phyloP scores from a whole-genome alignment of 1,140 invertebrate species.

The Sycophaga agraensis region DNA sequence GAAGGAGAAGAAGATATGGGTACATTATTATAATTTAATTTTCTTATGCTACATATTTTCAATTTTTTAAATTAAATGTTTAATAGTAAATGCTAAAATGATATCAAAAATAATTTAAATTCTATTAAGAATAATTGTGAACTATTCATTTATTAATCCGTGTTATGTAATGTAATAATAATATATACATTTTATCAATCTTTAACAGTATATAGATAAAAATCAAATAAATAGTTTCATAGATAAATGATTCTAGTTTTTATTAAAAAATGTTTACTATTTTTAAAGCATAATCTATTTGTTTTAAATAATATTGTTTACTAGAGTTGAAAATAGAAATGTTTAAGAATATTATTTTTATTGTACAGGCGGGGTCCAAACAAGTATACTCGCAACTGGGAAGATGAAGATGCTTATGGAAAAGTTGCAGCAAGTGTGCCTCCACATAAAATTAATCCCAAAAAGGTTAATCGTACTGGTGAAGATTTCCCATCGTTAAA shows the following conservation, averaged over 20 bases:
- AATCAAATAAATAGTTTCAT: no score
- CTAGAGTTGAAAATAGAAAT: no score
- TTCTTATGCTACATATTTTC: background rate
- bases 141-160: constrained; percentile 13
- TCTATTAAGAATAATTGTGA: constrained; percentile 4
- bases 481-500: constrained; percentile 55
- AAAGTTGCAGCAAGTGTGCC: constrained; percentile 48
- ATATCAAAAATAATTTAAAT: no score
- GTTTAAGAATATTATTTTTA: constrained; percentile 7
- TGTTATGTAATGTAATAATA: no score
- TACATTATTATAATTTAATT: constrained; percentile 48
- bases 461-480: constrained; percentile 42
- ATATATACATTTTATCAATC: no score
- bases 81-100: no score
- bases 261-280: no score
- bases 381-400: constrained; percentile 89
- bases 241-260: no score
- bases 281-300: no score
- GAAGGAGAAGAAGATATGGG: constrained; percentile 83
- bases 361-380: constrained; percentile 76
- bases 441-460: constrained; percentile 33
- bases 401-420: constrained; percentile 84
- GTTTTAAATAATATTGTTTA: no score
- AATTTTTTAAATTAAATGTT: no score
- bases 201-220: no score